phyloP scores from a whole-genome alignment of 2,797 vertebrate genomes.

The Lacerta viridis region DNA sequence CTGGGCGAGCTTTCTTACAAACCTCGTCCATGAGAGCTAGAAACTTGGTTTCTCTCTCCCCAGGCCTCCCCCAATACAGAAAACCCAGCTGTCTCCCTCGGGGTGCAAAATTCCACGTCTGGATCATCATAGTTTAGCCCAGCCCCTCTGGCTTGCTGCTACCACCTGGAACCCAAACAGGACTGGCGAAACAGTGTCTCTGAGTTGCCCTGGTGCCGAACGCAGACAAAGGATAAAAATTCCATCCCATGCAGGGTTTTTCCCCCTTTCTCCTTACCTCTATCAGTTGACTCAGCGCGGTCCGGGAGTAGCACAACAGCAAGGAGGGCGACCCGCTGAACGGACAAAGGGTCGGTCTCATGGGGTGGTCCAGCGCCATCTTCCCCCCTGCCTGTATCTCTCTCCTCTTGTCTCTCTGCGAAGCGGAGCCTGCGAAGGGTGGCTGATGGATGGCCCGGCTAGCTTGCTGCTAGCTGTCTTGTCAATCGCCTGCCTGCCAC shows the following conservation, averaged over 20 bases:
- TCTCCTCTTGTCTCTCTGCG: not conserved
- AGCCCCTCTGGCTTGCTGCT: not conserved
- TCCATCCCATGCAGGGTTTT: not conserved
- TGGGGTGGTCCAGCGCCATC: constrained; percentile 67
- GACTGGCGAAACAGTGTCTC: not conserved
- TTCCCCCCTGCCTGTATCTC: constrained; percentile 21
- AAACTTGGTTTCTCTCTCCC: not conserved
- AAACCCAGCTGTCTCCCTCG: not conserved
- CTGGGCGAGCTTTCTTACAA: not conserved
- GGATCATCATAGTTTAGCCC: not conserved
- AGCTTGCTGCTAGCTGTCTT: not conserved
- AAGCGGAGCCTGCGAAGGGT: not conserved
- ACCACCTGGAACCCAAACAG: too few relatives aligned
- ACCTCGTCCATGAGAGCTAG: not conserved
- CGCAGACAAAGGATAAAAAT: not conserved
- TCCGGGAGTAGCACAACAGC: constrained; percentile 52
- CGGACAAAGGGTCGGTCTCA: constrained; percentile 26
- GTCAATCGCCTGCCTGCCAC: not conserved
- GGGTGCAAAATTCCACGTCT: not conserved
- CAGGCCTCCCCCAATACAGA: too few relatives aligned
- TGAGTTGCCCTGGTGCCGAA: not conserved
- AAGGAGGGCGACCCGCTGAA: constrained; percentile 14
- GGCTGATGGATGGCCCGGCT: not conserved
- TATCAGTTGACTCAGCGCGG: constrained; percentile 64
- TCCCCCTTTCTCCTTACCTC: constrained; percentile 62